These are phyloP conservation scores for Sebastes hubbsi DNA, from an alignment of 2,797 vertebrate genomes.

Conservation along the genomic window DNA sequence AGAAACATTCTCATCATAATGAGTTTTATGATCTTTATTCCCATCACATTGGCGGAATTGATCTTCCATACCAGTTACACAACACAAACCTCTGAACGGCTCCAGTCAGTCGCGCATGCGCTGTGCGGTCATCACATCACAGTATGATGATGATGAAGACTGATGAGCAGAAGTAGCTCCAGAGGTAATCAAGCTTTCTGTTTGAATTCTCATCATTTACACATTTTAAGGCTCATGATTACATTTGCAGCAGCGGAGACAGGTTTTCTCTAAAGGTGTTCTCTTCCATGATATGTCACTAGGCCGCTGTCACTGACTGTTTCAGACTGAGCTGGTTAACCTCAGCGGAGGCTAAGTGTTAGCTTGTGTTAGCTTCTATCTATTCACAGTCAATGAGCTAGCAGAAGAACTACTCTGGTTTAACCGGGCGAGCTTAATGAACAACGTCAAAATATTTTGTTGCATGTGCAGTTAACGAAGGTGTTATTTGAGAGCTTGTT, in stretches of 20 bases:
- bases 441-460: background rate
- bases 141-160: constrained; percentile 28
- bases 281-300: background rate
- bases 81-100: background rate
- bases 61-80: background rate
- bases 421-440: background rate
- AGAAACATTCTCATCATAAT: background rate
- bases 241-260: background rate
- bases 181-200: constrained; percentile 62
- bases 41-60: background rate
- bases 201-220: background rate
- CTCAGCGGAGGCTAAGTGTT: constrained; percentile 38
- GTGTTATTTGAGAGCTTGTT: background rate
- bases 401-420: constrained; percentile 7
- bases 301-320: constrained; percentile 29
- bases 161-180: constrained; percentile 24
- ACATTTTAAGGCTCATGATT: background rate
- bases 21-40: background rate
- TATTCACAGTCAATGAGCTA: constrained; percentile 38
- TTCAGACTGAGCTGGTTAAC: constrained; percentile 20
- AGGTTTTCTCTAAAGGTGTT: background rate
- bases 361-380: constrained; percentile 55
- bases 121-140: constrained; percentile 19
- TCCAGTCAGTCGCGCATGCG: constrained; percentile 52
- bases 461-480: background rate